Evolutionary conservation across 2,113 vertebrate species (phyloP).

Genomic region (Brachypteracias leptosomus): DNA sequence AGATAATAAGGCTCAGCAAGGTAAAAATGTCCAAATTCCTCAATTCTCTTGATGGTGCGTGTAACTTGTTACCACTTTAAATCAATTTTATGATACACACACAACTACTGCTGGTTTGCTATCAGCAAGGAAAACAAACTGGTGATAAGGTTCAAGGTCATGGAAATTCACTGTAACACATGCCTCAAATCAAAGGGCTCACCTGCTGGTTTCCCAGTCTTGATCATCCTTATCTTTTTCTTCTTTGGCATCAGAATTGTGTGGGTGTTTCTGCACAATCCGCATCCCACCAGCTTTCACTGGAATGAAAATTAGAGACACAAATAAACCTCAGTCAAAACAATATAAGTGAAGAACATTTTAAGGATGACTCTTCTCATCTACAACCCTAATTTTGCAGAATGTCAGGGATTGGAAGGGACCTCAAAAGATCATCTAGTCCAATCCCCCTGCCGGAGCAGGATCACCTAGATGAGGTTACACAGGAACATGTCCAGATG

Average conservation of each 20-base stretch:
- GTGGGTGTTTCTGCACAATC: constrained; percentile 95
- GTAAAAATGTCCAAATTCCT: not conserved
- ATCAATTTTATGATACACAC: not conserved
- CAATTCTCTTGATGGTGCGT: accelerated
- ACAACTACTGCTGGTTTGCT: not conserved
- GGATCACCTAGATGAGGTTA: too few relatives aligned
- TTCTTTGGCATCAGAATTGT: constrained; percentile 78
- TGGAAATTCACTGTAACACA: not conserved
- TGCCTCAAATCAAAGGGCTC: not conserved
- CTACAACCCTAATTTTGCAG: not conserved
- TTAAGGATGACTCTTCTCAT: not conserved
- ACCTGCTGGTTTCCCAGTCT: constrained; percentile 92
- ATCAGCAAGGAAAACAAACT: not conserved
- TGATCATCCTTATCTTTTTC: constrained; percentile 87
- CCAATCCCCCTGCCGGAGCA: too few relatives aligned
- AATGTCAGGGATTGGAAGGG: too few relatives aligned
- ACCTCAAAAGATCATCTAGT: too few relatives aligned
- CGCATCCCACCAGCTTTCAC: constrained; percentile 97
- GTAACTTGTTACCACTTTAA: not conserved
- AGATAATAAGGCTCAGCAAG: not conserved
- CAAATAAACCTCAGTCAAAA: not conserved
- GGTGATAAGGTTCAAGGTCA: not conserved
- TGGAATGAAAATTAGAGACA: constrained; percentile 64
- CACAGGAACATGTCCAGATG: too few relatives aligned
- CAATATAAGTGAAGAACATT: not conserved